Evolutionary conservation across 2,888 invertebrate genomes (phyloP), one percentile per base, ranked within the genome.

Genomic region (Xylota segnis): DNA sequence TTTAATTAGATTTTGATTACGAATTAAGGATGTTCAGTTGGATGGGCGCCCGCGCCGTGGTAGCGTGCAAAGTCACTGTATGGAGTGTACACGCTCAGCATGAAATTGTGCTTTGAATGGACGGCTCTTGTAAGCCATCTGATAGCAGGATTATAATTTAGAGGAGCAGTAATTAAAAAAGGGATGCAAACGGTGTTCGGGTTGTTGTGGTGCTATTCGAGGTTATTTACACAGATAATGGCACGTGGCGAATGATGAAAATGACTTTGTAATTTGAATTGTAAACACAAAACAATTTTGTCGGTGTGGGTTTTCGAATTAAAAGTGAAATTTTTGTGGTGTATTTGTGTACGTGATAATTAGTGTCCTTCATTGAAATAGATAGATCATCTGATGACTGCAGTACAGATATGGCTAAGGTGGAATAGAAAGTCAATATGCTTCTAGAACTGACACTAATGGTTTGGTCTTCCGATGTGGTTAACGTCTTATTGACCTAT

Each of bases 1-100:
- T 78, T 71, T 78, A 78, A 78, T 78, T 71, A 58, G 63, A 78
- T 71, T 71, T 78, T 78, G 70, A 78, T 71, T 78, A 65, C 56
- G 65, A 71, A 71, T 71, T 71, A 56, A 65, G 71, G 56, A 58
- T 78, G 78, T 40, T 50, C 50, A 32, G 37, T 52, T 70, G 52
- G 12, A 70, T 32, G 45, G 68, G 37, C 6, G 47, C 40, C 10
- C 59, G 37, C 6, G 47, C 40, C 10, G 58, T 50, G 14, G 37
- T 18, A n/a, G 16, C 9, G 29, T 14, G 29, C 32, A 4, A 27
- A 37, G 52, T 34, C 6, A 9, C 10, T 12, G 12, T 5, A 34
- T 6, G 5, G 5, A 6, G 27, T n/a, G 37, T 37, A 58, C 47
- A 9, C 34, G 34, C 56, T 54, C 61, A 50, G 45, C 34, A 65